A percentile compares a stretch with the other conserved stretches of the same genome.
phyloP scores from a whole-genome alignment of 2,888 invertebrate species.

The Pedicia rivosa region DNA sequence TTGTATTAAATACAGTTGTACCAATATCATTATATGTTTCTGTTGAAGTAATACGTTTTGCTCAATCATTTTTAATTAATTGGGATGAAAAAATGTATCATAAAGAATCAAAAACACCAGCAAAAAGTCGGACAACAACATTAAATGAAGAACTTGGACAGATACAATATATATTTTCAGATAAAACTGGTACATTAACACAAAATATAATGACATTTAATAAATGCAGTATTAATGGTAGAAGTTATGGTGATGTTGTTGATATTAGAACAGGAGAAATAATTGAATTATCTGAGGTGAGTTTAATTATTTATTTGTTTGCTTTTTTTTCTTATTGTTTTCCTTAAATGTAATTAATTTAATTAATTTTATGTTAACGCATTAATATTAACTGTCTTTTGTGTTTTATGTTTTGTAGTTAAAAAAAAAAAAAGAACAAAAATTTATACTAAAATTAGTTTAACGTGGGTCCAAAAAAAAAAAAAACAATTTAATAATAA shows the following conservation, averaged over 20 bases:
- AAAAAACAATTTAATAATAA: no score
- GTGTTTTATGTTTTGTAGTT: no score
- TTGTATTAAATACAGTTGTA: slow-evolving; percentile 98
- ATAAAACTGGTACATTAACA: slow-evolving; percentile 97
- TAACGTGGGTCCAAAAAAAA: no score
- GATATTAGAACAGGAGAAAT: slow-evolving; percentile 78
- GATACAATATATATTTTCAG: slow-evolving; percentile 98
- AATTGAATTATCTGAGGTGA: slow-evolving; percentile 71
- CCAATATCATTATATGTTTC: slow-evolving; percentile 97
- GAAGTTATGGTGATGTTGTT: slow-evolving; percentile 80
- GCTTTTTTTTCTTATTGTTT: not conserved
- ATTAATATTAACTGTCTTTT: no score
- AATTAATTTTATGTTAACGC: no score
- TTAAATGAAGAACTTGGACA: slow-evolving; percentile 97
- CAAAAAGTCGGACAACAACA: slow-evolving; percentile 93
- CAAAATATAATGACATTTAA: slow-evolving; percentile 99
- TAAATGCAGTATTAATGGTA: slow-evolving; percentile 91
- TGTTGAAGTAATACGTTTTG: slow-evolving; percentile 91
- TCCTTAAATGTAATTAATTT: no score
- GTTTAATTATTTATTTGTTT: slow-evolving; percentile 17
- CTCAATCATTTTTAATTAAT: slow-evolving; percentile 96
- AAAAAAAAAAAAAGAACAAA: no score
- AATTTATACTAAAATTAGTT: no score
- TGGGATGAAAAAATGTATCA: slow-evolving; percentile 99
- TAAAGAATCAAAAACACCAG: slow-evolving; percentile 74